Evolutionary conservation across 2,113 vertebrate genomes (phyloP).

Genomic region (Numenius arquata): DNA sequence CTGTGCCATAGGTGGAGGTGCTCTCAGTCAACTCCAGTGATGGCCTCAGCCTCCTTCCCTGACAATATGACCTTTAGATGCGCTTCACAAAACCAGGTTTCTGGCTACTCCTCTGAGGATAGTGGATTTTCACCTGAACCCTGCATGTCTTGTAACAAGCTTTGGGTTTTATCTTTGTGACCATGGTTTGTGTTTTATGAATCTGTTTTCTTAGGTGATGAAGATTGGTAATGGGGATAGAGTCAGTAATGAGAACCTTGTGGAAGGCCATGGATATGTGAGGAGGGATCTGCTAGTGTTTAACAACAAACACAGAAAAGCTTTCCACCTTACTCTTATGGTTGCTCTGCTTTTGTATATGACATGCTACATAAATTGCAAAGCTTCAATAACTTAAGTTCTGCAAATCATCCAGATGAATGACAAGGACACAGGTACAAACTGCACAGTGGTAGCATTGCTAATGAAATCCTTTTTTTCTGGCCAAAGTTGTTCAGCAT

Average conservation of each 20-base stretch:
- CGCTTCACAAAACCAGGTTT: not conserved
- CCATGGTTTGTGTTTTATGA: not conserved
- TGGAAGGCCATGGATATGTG: not conserved
- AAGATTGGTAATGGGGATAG: not conserved
- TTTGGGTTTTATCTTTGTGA: not conserved
- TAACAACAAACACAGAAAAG: not conserved
- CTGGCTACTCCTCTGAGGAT: not conserved
- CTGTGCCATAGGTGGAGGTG: rapidly evolving
- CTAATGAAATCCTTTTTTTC: not conserved
- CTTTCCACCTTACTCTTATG: not conserved
- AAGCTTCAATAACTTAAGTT: not conserved
- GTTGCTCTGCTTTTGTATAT: not conserved
- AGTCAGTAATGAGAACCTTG: not conserved
- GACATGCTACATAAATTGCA: not conserved
- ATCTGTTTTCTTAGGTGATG: not conserved
- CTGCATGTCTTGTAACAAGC: not conserved
- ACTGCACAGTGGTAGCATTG: not conserved
- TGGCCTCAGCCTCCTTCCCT: not conserved
- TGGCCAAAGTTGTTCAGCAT: not conserved
- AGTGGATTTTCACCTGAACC: not conserved
- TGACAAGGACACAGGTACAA: not conserved
- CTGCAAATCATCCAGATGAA: not conserved
- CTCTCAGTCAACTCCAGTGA: not conserved
- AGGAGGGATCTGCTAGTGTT: not conserved
- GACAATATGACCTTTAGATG: not conserved